phyloP scores from a whole-genome alignment of 2,888 invertebrate species.

The Hirtodrosophila alboralis region DNA sequence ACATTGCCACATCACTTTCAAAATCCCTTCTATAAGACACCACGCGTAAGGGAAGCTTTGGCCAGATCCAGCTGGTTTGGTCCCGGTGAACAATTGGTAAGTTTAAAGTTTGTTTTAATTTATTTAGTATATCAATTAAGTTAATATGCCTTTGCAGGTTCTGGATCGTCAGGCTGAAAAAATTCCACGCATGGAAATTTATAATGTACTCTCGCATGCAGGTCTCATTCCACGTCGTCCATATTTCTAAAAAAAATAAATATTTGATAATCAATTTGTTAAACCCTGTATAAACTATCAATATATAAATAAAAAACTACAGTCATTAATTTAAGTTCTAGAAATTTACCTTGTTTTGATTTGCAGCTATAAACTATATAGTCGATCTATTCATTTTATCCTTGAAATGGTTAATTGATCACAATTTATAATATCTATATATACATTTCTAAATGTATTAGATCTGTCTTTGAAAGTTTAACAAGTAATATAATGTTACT shows the following conservation, averaged over 20 bases:
- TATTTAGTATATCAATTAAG: background rate
- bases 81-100: conserved; percentile 87
- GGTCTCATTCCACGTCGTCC: conserved; percentile 85
- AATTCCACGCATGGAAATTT: conserved; percentile 87
- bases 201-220: conserved; percentile 87
- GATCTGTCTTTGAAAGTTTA: too few species aligned
- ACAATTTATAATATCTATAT: too few species aligned
- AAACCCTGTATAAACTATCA: conserved; percentile 35
- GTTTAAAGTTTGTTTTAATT: background rate
- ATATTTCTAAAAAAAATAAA: conserved; percentile 44
- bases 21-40: conserved; percentile 87
- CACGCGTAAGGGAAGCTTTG: conserved; percentile 85
- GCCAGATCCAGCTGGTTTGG: conserved; percentile 87
- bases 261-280: conserved; percentile 35
- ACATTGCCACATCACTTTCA: conserved; percentile 85
- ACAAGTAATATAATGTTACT: too few species aligned
- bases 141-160: conserved; percentile 83
- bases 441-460: too few species aligned
- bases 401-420: too few species aligned
- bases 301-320: conserved; percentile 49
- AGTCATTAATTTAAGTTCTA: conserved; percentile 71
- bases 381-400: too few species aligned
- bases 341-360: conserved; percentile 5
- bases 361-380: background rate
- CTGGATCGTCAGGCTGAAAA: conserved; percentile 86